Evolutionary conservation across 2,113 vertebrate species (phyloP), one percentile per base, ranked within the genome.

Genomic region (Alexandromys fortis): DNA sequence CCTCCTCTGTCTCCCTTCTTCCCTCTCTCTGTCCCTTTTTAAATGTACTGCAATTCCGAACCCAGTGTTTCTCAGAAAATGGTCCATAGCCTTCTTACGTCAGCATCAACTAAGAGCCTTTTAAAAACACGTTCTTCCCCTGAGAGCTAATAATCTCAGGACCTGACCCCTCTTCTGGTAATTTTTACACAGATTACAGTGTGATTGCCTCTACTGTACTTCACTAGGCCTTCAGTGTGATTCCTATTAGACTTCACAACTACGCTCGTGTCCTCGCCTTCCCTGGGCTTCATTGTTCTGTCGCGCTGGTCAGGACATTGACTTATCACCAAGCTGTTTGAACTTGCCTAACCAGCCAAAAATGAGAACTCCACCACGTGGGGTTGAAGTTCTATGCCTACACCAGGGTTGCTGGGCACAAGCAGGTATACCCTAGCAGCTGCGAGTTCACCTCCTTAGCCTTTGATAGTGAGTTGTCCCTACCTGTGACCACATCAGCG

Each of bases 1-100:
- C 8, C n/a, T 45, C 24, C 5, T n/a, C 9, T 21, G 26, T 12
- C 21, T 45, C 12, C 30, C 13, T 33, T 1, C 22, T 1, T 49
- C 38, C 17, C 26, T 52, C 26, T 8, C 5, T 2, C 42, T 49
- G 72, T 75, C 72, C 33, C 33, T 88, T 67, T 87, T 92, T 86
- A 70, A 96, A 94, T 24, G 49, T 70, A 67, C 8, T 83, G n/a
- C n/a, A 68, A 79, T 77, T 93, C 87, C 73, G 95, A 61, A 28
- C 87, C 65, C 9, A n/a, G 38, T 67, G 12, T 52, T 92, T 90
- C 52, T 92, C 67, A 91, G 70, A 95, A 94, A 75, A 81, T 67
- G 12, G 4, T 63, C 24, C 45, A 35, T 81, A 68, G 35, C 35
- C 35, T 8, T 78, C 38, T 96, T 89, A 61, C 0, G 17, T 92